Evolutionary conservation across 1,140 invertebrate species (phyloP), one percentile per base, ranked within the genome.

Genomic region (Panulirus ornatus): DNA sequence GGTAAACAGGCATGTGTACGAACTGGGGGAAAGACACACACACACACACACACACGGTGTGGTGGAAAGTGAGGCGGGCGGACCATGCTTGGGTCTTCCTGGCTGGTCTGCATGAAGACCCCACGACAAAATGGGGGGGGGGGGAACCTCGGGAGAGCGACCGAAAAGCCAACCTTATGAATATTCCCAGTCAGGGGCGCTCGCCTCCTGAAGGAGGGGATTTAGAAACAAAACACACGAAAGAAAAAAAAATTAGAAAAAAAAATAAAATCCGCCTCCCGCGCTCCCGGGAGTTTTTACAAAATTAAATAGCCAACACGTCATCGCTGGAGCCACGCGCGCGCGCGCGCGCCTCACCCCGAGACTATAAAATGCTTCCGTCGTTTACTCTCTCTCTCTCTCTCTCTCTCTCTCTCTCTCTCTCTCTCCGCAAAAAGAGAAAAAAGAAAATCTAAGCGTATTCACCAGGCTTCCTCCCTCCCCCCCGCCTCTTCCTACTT

Each of bases 241-340:
- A 73, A 34, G 70, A 11, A 38, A 38, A 73, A 73, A 73, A 73
- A 38, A 38, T 73, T 38, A 16, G 30, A 73, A n/a, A 73, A n/a
- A n/a, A n/a, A n/a, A n/a, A n/a, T 2, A 66, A 66, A 66, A 66
- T 66, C n/a, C 27, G 8, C 58, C 58, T 66, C 58, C 58, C 30
- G 58, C 58, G 27, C 58, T 66, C 30, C 58, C 27, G 58, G n/a
- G 40, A 71, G 14, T 81, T 58, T 51, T 58, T 81, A 27, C 58
- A 81, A 81, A 58, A 58, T 81, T 81, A 34, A 58, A 81, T 27
- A 81, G 78, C 78, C 58, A 81, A 81, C 78, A 81, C 54, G 78
- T 81, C 78, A 81, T 81, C 47, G 47, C 47, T 47, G 78, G 47
- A 58, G 36, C 78, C 36, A 30, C 19, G 34, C 27, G 38, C 47